Percentiles rank a stretch among this genome's conserved stretches.
Conservation (phyloP, 2,888 invertebrate genomes). For the Tetrapedia diversipes region DNA sequence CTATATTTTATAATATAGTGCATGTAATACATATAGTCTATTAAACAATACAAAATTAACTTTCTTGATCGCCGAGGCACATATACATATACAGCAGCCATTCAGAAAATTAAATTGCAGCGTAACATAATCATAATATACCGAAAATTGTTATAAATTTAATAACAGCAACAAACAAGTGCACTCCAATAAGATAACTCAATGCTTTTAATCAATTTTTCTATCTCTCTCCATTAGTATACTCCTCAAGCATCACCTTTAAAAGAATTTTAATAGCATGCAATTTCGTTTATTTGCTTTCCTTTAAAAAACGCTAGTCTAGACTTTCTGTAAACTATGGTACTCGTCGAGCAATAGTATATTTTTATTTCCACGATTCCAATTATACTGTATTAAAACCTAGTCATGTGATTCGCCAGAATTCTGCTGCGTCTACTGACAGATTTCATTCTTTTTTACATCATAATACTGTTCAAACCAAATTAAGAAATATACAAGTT, state of each 20-base stretch:
- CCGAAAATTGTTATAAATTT: background rate
- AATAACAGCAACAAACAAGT: background rate
- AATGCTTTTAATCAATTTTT: constrained; percentile 28
- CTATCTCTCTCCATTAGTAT: background rate
- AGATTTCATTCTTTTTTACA: no score
- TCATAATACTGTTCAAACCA: background rate
- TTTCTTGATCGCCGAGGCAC: background rate
- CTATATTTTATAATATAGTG: no score
- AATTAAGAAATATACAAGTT: no score
- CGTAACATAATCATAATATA: background rate
- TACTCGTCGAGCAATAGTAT: constrained; percentile 12
- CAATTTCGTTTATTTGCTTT: background rate
- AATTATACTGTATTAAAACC: constrained; percentile 19
- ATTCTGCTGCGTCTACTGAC: background rate
- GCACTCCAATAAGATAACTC: background rate
- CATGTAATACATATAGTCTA: no score
- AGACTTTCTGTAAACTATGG: constrained; percentile 1
- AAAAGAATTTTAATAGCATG: background rate
- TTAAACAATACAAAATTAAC: background rate
- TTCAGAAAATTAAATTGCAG: background rate
- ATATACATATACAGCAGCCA: background rate
- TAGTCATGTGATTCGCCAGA: background rate
- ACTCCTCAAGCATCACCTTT: background rate
- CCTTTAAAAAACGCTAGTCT: background rate
- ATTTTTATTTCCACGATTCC: constrained; percentile 29